These are phyloP conservation scores for Phrynocephalus versicolor DNA, from an alignment of 2,113 vertebrate species.

Conservation along the genomic window DNA sequence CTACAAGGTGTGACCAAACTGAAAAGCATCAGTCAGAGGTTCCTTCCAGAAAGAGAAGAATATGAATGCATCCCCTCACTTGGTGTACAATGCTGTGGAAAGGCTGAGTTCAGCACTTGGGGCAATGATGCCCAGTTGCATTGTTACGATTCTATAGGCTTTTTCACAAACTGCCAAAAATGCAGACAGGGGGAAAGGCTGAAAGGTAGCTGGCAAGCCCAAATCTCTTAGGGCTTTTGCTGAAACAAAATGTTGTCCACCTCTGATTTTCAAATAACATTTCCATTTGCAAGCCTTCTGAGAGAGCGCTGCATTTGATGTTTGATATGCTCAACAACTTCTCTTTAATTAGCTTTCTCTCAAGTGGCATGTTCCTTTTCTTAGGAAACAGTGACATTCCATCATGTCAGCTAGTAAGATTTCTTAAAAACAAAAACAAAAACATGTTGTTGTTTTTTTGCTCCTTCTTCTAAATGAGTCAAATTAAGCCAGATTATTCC, in stretches of 20 bases:
- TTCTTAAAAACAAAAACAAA: too few relatives aligned
- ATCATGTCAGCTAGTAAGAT: background rate
- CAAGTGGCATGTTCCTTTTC: background rate
- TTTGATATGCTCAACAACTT: background rate
- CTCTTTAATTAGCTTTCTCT: slow-evolving; percentile 15
- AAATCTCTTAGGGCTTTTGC: background rate
- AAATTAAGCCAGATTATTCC: too few relatives aligned
- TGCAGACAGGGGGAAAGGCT: background rate
- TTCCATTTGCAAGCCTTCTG: slow-evolving; percentile 2
- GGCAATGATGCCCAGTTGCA: background rate
- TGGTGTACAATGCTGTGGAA: background rate
- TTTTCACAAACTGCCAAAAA: background rate
- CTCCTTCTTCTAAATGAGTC: too few relatives aligned
- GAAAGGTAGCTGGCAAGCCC: background rate
- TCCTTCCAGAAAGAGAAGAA: background rate
- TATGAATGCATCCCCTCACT: background rate
- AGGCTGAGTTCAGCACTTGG: background rate
- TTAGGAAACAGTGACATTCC: background rate
- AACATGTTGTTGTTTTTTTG: too few relatives aligned
- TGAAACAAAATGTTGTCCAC: background rate
- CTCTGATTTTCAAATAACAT: slow-evolving; percentile 14
- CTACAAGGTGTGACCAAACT: background rate
- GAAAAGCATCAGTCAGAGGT: background rate
- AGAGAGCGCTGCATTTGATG: background rate
- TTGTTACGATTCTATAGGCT: background rate